These are phyloP conservation scores for Sciurus carolinensis DNA, from an alignment of 2,797 vertebrate species.

Conservation along the genomic window DNA sequence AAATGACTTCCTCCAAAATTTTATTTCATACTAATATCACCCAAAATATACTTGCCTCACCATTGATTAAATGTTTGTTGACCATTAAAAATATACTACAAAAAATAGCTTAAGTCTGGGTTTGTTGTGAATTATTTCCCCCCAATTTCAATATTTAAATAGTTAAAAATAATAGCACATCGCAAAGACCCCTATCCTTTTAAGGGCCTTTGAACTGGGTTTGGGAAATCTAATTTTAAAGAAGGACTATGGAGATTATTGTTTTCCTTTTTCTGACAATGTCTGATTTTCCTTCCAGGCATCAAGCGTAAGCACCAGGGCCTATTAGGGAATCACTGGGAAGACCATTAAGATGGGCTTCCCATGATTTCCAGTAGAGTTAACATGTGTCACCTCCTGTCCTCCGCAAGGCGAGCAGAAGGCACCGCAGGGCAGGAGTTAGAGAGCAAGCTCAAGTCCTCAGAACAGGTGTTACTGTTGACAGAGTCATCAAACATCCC, in stretches of 20 bases:
- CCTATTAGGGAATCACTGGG: not conserved
- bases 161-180: constrained; percentile 16
- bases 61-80: not conserved
- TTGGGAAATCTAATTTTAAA: constrained; percentile 21
- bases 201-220: not conserved
- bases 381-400: constrained; percentile 49
- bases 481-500: constrained; percentile 26
- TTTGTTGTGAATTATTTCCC: not conserved
- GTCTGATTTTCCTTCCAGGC: not conserved
- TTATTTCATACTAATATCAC: not conserved
- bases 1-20: not conserved
- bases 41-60: not conserved
- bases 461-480: constrained; percentile 58
- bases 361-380: not conserved
- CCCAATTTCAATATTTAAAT: not conserved
- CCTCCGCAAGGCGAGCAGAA: constrained; percentile 44
- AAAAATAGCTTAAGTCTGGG: not conserved
- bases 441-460: not conserved
- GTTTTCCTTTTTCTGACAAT: constrained; percentile 37
- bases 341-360: not conserved
- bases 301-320: not conserved
- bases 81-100: not conserved
- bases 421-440: not conserved
- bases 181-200: not conserved
- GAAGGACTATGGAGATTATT: not conserved